Percentiles rank a stretch among this genome's conserved stretches.
phyloP scores from a whole-genome alignment of 2,113 vertebrate species.

The Callithrix jacchus region DNA sequence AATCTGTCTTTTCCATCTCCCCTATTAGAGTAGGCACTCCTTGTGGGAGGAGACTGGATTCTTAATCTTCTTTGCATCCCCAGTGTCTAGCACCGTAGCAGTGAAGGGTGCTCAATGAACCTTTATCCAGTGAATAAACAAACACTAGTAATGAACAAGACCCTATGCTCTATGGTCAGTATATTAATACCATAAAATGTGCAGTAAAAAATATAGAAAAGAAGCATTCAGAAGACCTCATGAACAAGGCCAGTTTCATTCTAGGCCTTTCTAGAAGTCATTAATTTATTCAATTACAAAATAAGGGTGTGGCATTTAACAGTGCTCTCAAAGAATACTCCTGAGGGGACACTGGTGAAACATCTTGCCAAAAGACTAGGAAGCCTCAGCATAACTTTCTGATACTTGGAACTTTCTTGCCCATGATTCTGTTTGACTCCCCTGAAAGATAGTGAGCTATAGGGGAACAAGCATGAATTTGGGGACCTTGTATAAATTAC shows the following conservation, averaged over 20 bases:
- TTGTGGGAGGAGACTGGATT: not conserved
- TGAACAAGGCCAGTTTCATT: not conserved
- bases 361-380: not conserved
- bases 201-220: not conserved
- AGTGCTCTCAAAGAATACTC: not conserved
- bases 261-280: not conserved
- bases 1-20: not conserved
- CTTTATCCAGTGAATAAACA: not conserved
- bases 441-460: not conserved
- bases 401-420: not conserved
- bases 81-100: not conserved
- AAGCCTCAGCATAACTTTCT: not conserved
- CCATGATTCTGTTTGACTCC: not conserved
- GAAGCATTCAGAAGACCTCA: not conserved
- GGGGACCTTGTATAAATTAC: not conserved
- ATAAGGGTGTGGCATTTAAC: not conserved
- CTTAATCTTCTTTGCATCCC: not conserved
- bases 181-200: not conserved
- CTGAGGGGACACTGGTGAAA: not conserved
- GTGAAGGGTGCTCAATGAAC: no score
- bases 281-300: constrained; percentile 42
- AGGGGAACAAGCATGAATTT: not conserved
- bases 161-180: not conserved
- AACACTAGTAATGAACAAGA: not conserved
- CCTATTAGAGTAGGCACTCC: not conserved